Evolutionary conservation across 1,140 invertebrate genomes (phyloP).

Genomic region (Drosophila micromelanica): DNA sequence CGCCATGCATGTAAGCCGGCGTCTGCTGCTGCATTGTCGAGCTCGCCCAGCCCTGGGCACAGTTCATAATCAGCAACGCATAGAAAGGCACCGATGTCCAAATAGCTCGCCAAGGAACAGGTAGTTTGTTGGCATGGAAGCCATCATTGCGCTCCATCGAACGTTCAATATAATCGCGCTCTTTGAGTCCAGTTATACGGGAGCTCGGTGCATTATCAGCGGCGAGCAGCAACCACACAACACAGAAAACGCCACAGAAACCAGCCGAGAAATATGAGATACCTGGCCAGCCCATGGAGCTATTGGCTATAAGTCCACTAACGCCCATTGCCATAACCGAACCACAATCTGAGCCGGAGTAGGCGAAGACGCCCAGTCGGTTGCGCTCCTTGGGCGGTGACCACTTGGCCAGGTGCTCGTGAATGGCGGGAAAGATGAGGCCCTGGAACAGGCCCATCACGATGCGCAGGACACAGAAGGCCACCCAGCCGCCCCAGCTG

Average conservation of each 20-base stretch:
- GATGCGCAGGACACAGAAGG: conserved; percentile 87
- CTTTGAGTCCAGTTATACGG: conserved; percentile 86
- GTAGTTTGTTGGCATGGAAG: conserved; percentile 74
- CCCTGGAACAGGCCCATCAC: conserved; percentile 92
- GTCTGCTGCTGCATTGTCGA: conserved; percentile 96
- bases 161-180: conserved; percentile 87
- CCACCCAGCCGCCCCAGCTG: conserved; percentile 86
- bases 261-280: conserved; percentile 92
- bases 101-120: conserved; percentile 90
- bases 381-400: conserved; percentile 87
- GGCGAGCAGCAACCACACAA: conserved; percentile 87
- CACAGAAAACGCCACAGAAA: conserved; percentile 86
- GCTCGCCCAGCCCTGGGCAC: conserved; percentile 96
- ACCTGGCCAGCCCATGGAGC: conserved; percentile 89
- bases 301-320: conserved; percentile 88
- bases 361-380: conserved; percentile 86
- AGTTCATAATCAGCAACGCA: conserved; percentile 93
- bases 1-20: conserved; percentile 86
- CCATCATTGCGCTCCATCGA: conserved; percentile 70
- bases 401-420: conserved; percentile 85
- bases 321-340: conserved; percentile 89
- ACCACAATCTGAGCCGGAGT: conserved; percentile 89
- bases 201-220: conserved; percentile 88
- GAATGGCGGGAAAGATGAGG: conserved; percentile 91
- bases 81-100: conserved; percentile 92